phyloP scores from a whole-genome alignment of 1,140 invertebrate species.

The Galendromus occidentalis region DNA sequence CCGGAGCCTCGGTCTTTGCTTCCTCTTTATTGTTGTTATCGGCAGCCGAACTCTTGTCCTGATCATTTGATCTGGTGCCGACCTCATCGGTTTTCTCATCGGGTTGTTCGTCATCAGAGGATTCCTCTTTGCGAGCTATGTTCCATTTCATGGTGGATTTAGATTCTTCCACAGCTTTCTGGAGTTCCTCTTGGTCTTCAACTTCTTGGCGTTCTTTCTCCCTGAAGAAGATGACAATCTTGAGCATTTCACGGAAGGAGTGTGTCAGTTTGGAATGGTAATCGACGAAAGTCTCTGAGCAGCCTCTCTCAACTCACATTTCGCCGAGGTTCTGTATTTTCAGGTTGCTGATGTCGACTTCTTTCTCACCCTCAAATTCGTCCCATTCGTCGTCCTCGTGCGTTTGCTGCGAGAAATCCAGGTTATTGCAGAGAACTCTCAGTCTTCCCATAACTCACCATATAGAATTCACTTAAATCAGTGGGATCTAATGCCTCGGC shows the following conservation, averaged over 20 bases:
- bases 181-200: background rate
- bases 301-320: background rate
- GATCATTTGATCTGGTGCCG: background rate
- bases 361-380: background rate
- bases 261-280: too few species aligned
- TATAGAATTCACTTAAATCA: too few species aligned
- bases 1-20: too few species aligned
- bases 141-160: slow-evolving; percentile 10
- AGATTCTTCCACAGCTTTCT: slow-evolving; percentile 4
- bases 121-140: background rate
- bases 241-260: background rate
- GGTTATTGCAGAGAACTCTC: too few species aligned
- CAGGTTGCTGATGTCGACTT: background rate
- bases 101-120: background rate
- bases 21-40: too few species aligned
- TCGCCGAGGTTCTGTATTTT: slow-evolving; percentile 4
- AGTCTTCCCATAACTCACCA: too few species aligned
- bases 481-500: too few species aligned
- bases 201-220: slow-evolving; percentile 3
- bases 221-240: background rate
- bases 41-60: background rate
- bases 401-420: too few species aligned
- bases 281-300: background rate
- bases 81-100: background rate
- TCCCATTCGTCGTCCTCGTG: slow-evolving; percentile 3